Conservation (phyloP, 2,797 vertebrate species). For the Eospalax fontanierii region DNA sequence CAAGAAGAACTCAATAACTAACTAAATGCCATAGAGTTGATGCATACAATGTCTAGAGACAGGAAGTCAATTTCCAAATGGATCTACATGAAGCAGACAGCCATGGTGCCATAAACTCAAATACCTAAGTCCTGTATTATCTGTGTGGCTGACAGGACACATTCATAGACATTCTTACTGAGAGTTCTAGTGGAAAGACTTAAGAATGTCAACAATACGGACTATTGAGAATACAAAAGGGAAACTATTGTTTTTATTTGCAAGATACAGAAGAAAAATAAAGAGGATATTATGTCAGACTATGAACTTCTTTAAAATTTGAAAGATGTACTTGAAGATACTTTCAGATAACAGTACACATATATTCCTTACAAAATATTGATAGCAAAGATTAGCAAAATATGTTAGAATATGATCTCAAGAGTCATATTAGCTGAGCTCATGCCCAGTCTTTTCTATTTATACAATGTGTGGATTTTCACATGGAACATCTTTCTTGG, state of each 20-base stretch:
- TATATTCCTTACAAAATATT: background rate
- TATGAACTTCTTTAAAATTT: background rate
- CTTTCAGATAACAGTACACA: conserved; percentile 50
- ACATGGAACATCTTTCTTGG: background rate
- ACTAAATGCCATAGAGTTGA: conserved; percentile 24
- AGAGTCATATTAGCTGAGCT: background rate
- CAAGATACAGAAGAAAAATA: background rate
- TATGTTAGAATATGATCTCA: background rate
- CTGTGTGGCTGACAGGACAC: conserved; percentile 9
- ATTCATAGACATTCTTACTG: background rate
- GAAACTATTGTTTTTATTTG: background rate
- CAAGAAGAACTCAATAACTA: background rate
- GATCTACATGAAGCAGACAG: background rate
- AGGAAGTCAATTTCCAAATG: conserved; percentile 53
- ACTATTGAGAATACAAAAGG: background rate
- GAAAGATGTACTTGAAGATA: background rate
- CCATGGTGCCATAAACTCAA: conserved; percentile 2
- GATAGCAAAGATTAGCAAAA: background rate
- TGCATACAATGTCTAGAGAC: background rate
- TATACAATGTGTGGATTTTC: background rate
- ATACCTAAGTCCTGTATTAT: background rate
- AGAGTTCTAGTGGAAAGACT: conserved; percentile 17
- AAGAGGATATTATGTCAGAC: background rate
- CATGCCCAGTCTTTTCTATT: background rate
- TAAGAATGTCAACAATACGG: conserved; percentile 22